Conservation (phyloP, 2,797 vertebrate species). For the Apodemus agrarius region DNA sequence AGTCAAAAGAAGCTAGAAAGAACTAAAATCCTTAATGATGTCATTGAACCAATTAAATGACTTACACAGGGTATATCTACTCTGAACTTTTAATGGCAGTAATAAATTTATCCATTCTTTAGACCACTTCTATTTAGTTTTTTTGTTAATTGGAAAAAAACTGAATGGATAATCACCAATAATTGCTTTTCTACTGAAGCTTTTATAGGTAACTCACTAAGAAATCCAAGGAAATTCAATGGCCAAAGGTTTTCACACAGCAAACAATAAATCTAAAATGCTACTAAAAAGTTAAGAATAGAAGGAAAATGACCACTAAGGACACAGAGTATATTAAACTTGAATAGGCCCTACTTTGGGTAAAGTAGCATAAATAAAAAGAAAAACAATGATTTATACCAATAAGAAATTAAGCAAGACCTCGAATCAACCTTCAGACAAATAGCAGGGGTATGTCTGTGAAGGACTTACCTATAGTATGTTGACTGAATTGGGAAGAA, state of each 20-base stretch:
- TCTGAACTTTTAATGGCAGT: not conserved
- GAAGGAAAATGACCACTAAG: slow-evolving; percentile 34
- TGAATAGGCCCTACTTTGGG: not conserved
- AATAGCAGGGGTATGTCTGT: not conserved
- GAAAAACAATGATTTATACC: not conserved
- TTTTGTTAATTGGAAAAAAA: slow-evolving; percentile 22
- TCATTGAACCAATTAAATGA: slow-evolving; percentile 8
- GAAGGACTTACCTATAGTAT: not conserved
- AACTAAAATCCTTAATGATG: not conserved
- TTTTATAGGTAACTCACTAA: slow-evolving; percentile 15
- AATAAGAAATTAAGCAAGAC: not conserved
- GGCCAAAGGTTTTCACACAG: not conserved
- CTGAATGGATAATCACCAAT: not conserved
- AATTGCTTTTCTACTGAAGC: not conserved
- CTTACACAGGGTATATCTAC: not conserved
- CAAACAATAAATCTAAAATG: not conserved
- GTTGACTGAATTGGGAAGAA: not conserved
- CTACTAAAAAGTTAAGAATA: slow-evolving; percentile 29
- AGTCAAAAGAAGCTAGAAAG: not conserved
- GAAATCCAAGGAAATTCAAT: not conserved
- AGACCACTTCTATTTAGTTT: not conserved
- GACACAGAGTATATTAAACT: not conserved
- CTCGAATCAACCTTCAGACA: not conserved
- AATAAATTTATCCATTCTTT: slow-evolving; percentile 35
- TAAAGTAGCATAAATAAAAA: slow-evolving; percentile 46